Evolutionary conservation across 2,113 vertebrate species (phyloP).

Genomic region (Platysternon megacephalum): DNA sequence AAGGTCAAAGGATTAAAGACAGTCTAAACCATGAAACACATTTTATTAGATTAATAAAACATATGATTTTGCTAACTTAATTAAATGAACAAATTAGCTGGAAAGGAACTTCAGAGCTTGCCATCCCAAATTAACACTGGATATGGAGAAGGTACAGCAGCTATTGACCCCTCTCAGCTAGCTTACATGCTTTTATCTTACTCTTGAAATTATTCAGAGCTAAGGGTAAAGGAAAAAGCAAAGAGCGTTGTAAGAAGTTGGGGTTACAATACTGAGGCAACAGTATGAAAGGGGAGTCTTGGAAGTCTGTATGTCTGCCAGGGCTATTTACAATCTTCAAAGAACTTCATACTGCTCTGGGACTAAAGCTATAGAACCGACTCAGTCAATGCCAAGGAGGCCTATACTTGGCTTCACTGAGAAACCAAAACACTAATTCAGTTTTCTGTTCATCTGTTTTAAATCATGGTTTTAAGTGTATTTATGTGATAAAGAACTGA

Average conservation of each 20-base stretch:
- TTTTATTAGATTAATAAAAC: constrained; percentile 80
- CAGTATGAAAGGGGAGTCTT: neutral
- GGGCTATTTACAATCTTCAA: neutral
- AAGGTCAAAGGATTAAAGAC: constrained; percentile 71
- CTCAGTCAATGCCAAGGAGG: neutral
- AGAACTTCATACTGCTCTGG: neutral
- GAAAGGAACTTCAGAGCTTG: constrained; percentile 40
- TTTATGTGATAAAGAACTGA: constrained; percentile 77
- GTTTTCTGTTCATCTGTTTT: constrained; percentile 76
- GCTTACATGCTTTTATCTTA: accelerated
- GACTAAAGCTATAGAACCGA: neutral
- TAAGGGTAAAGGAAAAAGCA: accelerated
- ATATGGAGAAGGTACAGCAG: neutral
- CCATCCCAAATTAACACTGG: neutral
- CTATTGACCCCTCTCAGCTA: neutral
- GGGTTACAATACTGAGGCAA: neutral
- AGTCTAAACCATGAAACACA: constrained; percentile 54
- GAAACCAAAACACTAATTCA: constrained; percentile 52
- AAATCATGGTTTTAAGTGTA: constrained; percentile 72
- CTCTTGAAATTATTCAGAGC: accelerated
- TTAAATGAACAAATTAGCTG: constrained; percentile 75
- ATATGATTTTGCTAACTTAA: constrained; percentile 72
- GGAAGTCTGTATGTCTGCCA: neutral
- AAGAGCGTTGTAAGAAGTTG: neutral
- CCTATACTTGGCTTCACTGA: neutral